These are phyloP conservation scores for Pherbina coryleti DNA, from an alignment of 2,888 invertebrate species.

Conservation along the genomic window DNA sequence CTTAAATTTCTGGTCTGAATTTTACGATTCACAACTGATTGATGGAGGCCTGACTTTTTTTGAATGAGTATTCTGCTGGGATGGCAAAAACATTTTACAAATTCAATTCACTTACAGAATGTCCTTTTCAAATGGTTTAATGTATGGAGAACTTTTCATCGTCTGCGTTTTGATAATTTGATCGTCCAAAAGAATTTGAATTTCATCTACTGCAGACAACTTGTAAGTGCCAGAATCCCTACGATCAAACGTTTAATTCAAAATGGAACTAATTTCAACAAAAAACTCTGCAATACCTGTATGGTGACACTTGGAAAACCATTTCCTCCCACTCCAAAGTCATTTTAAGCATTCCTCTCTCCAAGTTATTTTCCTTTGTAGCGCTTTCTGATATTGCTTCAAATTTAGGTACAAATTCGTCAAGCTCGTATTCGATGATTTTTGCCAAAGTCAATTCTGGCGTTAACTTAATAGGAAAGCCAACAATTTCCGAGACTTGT, in stretches of 20 bases:
- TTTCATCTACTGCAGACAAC: slow-evolving; percentile 91
- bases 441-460: slow-evolving; percentile 85
- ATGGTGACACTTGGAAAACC: slow-evolving; percentile 79
- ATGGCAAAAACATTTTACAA: not conserved
- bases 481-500: slow-evolving; percentile 93
- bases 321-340: slow-evolving; percentile 90
- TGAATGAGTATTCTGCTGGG: too few relatives aligned
- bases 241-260: not conserved
- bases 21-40: too few relatives aligned
- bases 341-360: slow-evolving; percentile 91
- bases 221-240: slow-evolving; percentile 92
- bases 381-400: slow-evolving; percentile 94
- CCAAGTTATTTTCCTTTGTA: slow-evolving; percentile 94
- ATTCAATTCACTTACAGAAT: slow-evolving; percentile 74
- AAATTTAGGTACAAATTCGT: slow-evolving; percentile 89
- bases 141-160: slow-evolving; percentile 97
- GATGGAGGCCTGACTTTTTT: too few relatives aligned
- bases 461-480: slow-evolving; percentile 90
- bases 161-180: slow-evolving; percentile 97
- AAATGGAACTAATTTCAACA: not conserved
- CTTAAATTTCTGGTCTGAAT: too few relatives aligned
- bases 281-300: slow-evolving; percentile 69
- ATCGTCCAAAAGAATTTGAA: slow-evolving; percentile 92
- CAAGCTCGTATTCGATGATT: slow-evolving; percentile 90
- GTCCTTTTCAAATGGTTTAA: slow-evolving; percentile 91